Base-by-base conservation (phyloP, 2,797 vertebrate genomes). In the Somateria mollissima region DNA sequence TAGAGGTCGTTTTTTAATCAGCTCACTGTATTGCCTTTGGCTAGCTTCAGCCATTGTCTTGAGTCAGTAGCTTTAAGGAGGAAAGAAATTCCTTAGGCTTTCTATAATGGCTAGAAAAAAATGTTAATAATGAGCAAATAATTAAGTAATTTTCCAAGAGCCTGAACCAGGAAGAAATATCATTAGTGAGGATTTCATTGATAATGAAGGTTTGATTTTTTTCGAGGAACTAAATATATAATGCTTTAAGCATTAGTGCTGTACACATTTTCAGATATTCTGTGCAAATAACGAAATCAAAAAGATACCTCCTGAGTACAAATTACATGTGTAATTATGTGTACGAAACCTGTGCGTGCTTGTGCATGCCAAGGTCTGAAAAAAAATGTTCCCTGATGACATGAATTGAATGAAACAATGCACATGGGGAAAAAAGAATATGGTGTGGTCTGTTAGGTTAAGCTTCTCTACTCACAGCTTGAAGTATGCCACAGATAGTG, bases 21-120 rank as follows among this genome's bases (percentile, higher is more conserved):
- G 3, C 61, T 39, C n/a, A 27, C 11, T 3, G 1, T 25, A 41
- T 65, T 89, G 90, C 70, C 60, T 72, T 83, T 84, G 60, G 32
- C 71, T 71, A 11, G 66, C 89, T 91, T 82, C 84, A 56, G 83
- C 87, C 75, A 45, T 87, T 83, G 80, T 79, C 47, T 70, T 2
- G 37, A 77, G 41, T 61, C 60, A 37, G 49, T 19, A 62, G 47
- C 34, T 58, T 67, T 84, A 71, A 85, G 58, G 51, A 94, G 54
- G 32, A 88, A 83, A 84, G 43, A 53, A 90, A 74, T 78, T 87
- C 60, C 69, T 87, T 28, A 16, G 32, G 54, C 20, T 17, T 53
- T 0, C 0, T 65, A 17, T 14, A 65, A 54, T 14, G 71, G 12
- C 16, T 61, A 43, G 28, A 53, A 49, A 47, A 73, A 70, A 73